Evolutionary conservation across 2,797 vertebrate genomes (phyloP).

Genomic region (Hippoglossus hippoglossus): DNA sequence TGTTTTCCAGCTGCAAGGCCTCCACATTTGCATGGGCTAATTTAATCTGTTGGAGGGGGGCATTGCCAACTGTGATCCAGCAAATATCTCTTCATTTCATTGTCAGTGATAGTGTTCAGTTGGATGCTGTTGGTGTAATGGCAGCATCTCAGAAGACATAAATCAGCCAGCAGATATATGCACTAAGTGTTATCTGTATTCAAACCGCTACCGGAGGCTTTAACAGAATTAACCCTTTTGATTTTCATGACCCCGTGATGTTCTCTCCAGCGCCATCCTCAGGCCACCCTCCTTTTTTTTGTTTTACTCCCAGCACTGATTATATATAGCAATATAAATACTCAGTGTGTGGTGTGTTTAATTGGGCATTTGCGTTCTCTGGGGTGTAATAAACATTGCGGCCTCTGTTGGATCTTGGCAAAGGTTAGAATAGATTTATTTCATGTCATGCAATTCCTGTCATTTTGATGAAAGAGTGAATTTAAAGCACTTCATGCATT

Average conservation of each 20-base stretch:
- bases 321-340: not conserved
- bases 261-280: not conserved
- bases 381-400: not conserved
- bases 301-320: too few relatives aligned
- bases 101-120: slow-evolving; percentile 11
- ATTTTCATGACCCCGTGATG: not conserved
- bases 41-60: not conserved
- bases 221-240: not conserved
- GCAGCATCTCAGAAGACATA: not conserved
- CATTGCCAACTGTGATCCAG: not conserved
- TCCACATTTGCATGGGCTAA: slow-evolving; percentile 1
- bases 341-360: not conserved
- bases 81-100: not conserved
- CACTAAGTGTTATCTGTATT: not conserved
- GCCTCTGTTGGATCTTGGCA: not conserved
- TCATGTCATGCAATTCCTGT: slow-evolving; percentile 27
- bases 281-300: not conserved
- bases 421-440: slow-evolving; percentile 5
- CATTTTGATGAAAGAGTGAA: slow-evolving; percentile 34
- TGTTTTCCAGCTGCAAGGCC: not conserved
- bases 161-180: not conserved
- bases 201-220: not conserved
- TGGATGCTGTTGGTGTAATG: not conserved
- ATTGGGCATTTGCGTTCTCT: not conserved
- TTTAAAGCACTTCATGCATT: slow-evolving; percentile 52